Conservation (phyloP, 92 coral and sea anemone genomes). For the Porites evermanni region DNA sequence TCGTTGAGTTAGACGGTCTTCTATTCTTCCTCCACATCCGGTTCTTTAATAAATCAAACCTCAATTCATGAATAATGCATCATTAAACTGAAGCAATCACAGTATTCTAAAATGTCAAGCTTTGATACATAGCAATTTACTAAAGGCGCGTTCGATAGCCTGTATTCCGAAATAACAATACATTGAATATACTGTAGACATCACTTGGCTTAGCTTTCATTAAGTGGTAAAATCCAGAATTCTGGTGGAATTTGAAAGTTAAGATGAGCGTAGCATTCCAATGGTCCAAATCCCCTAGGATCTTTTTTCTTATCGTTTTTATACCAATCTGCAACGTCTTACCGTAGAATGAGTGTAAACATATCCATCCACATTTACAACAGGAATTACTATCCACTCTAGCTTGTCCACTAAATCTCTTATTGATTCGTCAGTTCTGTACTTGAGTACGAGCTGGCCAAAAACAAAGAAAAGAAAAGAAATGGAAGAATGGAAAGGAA, state of each 20-base stretch:
- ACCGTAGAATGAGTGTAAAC: constrained; percentile 77
- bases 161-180: too few species aligned
- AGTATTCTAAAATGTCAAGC: too few species aligned
- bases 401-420: constrained; percentile 70
- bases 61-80: neutral
- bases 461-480: neutral
- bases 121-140: too few species aligned
- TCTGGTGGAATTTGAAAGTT: too few species aligned
- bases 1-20: constrained; percentile 33
- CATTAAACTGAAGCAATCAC: too few species aligned
- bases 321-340: neutral
- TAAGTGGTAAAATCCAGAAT: too few species aligned
- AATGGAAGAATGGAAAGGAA: neutral
- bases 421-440: constrained; percentile 43
- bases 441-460: constrained; percentile 69
- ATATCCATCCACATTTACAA: constrained; percentile 92
- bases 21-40: constrained; percentile 87
- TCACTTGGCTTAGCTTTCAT: too few species aligned
- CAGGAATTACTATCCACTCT: constrained; percentile 93
- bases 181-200: too few species aligned
- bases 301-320: neutral
- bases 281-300: too few species aligned
- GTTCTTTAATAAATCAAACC: constrained; percentile 40
- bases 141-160: too few species aligned
- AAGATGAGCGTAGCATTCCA: too few species aligned